Base-by-base conservation (phyloP, 2,888 invertebrate species). In the Anagyrus pseudococci region DNA sequence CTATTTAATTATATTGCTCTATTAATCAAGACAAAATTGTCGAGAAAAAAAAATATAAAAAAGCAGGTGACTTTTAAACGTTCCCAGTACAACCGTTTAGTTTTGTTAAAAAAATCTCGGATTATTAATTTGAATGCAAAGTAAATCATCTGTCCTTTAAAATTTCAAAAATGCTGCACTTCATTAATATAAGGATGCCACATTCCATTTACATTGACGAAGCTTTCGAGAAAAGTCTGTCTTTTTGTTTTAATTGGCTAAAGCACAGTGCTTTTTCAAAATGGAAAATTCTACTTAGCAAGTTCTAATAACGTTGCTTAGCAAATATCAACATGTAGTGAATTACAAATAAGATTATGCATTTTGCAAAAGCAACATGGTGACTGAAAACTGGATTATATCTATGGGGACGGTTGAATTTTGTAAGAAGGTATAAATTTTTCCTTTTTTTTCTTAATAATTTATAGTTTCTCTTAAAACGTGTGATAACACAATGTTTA, bases 141-240 rank as follows among this genome's bases (percentile, higher is more conserved):
- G 10, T 37, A n/a, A 48, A 48, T 48, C 17, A n/a, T 48, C 46
- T 26, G 25, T 26, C 25, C 19, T 48, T n/a, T 48, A 26, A 25
- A 26, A 25, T 26, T 48, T 19, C 48, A 48, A 48, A n/a, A 48
- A 54, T 44, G 25, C 20, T 54, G n/a, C 75, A 76, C 73, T 79
- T 78, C 33, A 37, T 13, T 37, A 2, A 70, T 75, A 73, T 76
- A 73, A 17, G 76, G 78, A 79, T 79, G 78, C 77, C 75, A 79
- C 78, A 79, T 79, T 79, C 78, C 79, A 79, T 78, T 77, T 79
- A 79, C 78, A 79, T 79, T 78, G 79, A 79, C 75, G 79, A 79
- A 79, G 79, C 79, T 79, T 77, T 76, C 73, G 72, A 75, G 73
- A 78, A 64, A 68, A 37, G 8, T 4, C 63, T 69, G 8, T 59